Conservation (phyloP, 1,140 invertebrate species). For the Formica selysi region DNA sequence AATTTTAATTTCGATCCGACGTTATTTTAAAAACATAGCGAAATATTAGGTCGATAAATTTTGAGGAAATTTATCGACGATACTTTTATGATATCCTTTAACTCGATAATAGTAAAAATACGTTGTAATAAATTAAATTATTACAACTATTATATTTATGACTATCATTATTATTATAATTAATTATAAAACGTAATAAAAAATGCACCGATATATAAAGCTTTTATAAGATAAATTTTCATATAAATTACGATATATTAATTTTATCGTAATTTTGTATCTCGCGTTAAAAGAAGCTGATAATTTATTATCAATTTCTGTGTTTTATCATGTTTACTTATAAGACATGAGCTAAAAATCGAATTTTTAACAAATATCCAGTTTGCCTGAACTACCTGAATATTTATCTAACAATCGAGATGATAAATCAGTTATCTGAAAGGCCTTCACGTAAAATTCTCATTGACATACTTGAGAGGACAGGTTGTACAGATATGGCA, state of each 20-base stretch:
- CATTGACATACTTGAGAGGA: conserved; percentile 50
- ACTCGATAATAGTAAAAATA: background rate
- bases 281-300: background rate
- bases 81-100: background rate
- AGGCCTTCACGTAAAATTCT: conserved; percentile 16
- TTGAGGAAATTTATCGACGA: conserved; percentile 10
- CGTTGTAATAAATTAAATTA: background rate
- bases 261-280: background rate
- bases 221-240: background rate
- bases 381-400: conserved; percentile 20
- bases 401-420: conserved; percentile 57
- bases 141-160: too few species aligned
- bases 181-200: background rate
- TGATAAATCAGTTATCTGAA: conserved; percentile 53
- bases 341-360: background rate
- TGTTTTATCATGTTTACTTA: conserved; percentile 27
- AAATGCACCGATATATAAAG: too few species aligned
- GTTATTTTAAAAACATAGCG: background rate
- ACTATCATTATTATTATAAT: background rate
- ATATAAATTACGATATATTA: background rate
- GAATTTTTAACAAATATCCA: background rate
- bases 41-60: background rate
- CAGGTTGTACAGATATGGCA: conserved; percentile 27
- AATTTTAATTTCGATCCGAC: background rate
- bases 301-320: background rate